phyloP scores from a whole-genome alignment of 2,113 vertebrate genomes.

The Burhinus bistriatus region DNA sequence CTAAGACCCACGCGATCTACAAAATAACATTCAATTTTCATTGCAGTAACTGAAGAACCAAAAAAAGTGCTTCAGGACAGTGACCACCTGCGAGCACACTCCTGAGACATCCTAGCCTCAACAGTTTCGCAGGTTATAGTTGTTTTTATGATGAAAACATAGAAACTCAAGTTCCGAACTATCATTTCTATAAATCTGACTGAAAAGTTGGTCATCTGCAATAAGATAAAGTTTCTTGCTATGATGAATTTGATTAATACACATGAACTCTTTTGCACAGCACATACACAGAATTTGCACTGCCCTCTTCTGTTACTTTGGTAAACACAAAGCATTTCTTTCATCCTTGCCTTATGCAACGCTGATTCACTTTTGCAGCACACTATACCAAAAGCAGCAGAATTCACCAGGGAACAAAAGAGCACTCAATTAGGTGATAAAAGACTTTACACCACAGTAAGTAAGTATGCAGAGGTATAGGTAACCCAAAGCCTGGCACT shows the following conservation, averaged over 20 bases:
- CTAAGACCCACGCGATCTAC: not conserved
- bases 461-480: not conserved
- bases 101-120: not conserved
- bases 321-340: not conserved
- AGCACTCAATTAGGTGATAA: not conserved
- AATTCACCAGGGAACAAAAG: not conserved
- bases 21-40: not conserved
- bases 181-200: not conserved
- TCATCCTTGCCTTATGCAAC: not conserved
- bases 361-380: not conserved
- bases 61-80: not conserved
- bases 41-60: not conserved
- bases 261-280: not conserved
- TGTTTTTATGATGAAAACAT: not conserved
- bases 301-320: not conserved
- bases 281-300: not conserved
- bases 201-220: not conserved
- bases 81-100: rapidly evolving
- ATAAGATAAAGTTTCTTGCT: not conserved
- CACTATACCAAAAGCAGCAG: not conserved
- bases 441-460: not conserved
- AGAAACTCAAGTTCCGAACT: not conserved
- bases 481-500: not conserved
- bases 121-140: not conserved
- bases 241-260: not conserved